Conservation (phyloP, 53 echinoderm and acorn worm genomes). For the Holothuria leucospilota region DNA sequence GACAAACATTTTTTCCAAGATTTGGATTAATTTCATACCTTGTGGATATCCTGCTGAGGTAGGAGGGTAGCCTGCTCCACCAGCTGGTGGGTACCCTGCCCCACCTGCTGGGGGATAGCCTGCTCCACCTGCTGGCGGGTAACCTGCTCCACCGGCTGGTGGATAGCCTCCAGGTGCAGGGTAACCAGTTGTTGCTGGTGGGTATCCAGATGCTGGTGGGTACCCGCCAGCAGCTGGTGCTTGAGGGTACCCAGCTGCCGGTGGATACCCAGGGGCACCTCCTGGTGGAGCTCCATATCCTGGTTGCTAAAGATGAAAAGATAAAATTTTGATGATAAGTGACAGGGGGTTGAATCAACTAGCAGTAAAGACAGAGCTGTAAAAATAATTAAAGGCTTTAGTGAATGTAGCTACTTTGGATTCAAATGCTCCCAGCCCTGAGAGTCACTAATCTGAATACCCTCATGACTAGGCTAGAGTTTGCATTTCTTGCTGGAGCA, state of each 20-base stretch:
- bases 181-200: constrained; percentile 35
- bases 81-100: constrained; percentile 46
- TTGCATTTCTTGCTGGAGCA: no score
- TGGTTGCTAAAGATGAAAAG: no score
- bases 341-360: no score
- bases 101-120: constrained; percentile 39
- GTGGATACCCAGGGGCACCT: constrained; percentile 47
- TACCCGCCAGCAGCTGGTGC: constrained; percentile 23
- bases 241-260: constrained; percentile 10
- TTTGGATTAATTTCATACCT: not conserved
- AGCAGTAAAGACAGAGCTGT: no score
- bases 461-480: no score
- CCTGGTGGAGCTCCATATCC: constrained; percentile 8
- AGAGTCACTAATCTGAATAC: no score
- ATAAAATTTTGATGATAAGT: no score
- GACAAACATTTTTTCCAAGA: no score
- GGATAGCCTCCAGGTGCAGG: constrained; percentile 50
- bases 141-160: constrained; percentile 11
- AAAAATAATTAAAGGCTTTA: no score
- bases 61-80: constrained; percentile 17
- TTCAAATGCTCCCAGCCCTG: no score
- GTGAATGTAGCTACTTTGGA: no score
- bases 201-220: not conserved
- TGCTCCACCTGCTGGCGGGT: constrained; percentile 23
- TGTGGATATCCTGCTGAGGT: constrained; percentile 1